Base-by-base conservation (phyloP, 1,140 invertebrate species). In the Chironomus tepperi region DNA sequence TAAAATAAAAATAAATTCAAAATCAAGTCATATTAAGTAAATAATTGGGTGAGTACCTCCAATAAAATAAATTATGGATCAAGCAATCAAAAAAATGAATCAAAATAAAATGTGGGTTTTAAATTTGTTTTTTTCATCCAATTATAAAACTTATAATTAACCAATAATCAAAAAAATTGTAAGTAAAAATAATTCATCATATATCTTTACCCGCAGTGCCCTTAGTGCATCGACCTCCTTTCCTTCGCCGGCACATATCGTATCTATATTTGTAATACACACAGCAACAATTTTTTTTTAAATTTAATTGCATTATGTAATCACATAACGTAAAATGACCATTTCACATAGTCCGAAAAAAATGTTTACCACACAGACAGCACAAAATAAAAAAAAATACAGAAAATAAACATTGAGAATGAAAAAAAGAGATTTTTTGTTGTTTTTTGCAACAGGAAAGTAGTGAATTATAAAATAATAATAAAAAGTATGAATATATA, bases 231-330 rank as follows among this genome's bases (percentile, higher is more conserved):
- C 93, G 90, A 84, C 93, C 93, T 86, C 93, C 93, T 88, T 95
- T 95, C 84, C 93, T 89, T 85, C 93, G 89, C 83, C 93, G 91
- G 88, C 94, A 96, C 93, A 95, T 94, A 90, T 95, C 94, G 87
- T 95, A 95, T 91, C 94, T 96, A 91, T 34, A 34, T 34, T 34
- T 34, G 24, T 34, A 34, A 34, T 86, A 82, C 76, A 78, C 65
- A 70, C 16, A 70, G 19, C 65, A 70, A 70, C 16, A 70, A 70
- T 18, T 19, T 70, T 34, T 34, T 34, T 34, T 34, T 34, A 34
- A 34, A 34, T 34, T 57, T 57, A 57, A 70, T 70, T 70, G 65
- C 65, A 70, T 70, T 70, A 70, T 70, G 65, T 70, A 70, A 70
- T 21, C 16, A 21, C 65, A 70, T 5, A 70, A 70, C 65, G 18